These are phyloP conservation scores for Hirtodrosophila trivittata DNA, from an alignment of 2,888 invertebrate genomes.

Conservation along the genomic window DNA sequence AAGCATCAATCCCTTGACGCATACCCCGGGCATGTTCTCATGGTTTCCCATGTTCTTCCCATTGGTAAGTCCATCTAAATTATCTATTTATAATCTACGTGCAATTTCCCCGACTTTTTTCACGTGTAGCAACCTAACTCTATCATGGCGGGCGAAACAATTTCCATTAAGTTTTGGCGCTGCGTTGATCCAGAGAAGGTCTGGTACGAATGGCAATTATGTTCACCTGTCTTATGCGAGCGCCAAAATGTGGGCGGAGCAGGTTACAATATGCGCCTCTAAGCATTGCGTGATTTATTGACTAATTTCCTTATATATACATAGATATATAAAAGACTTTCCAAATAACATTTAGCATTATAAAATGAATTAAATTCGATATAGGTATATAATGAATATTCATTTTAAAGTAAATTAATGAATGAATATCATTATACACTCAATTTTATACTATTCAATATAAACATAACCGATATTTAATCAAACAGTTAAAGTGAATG, in stretches of 20 bases:
- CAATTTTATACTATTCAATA: too few relatives aligned
- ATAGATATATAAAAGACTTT: too few relatives aligned
- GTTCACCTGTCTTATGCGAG: conserved; percentile 69
- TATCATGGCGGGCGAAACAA: conserved; percentile 88
- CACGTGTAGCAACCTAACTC: conserved; percentile 83
- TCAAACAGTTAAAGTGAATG: too few relatives aligned
- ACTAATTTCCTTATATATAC: too few relatives aligned
- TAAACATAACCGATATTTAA: too few relatives aligned
- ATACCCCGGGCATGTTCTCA: conserved; percentile 96
- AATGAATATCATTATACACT: too few relatives aligned
- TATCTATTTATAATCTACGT: not conserved
- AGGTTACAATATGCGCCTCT: conserved; percentile 62
- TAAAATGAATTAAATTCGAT: too few relatives aligned
- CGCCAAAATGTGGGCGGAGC: conserved; percentile 81
- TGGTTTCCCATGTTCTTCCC: conserved; percentile 99
- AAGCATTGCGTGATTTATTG: too few relatives aligned
- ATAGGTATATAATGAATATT: too few relatives aligned
- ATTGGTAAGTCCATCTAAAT: conserved; percentile 85
- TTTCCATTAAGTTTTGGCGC: conserved; percentile 95
- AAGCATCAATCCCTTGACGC: conserved; percentile 95
- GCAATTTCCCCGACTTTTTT: not conserved
- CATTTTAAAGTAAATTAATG: too few relatives aligned
- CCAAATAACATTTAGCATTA: too few relatives aligned
- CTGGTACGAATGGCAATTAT: conserved; percentile 97
- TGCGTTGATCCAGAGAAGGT: conserved; percentile 91